Base-by-base conservation (phyloP, 2,888 invertebrate genomes). In the Epinotia demarniana region DNA sequence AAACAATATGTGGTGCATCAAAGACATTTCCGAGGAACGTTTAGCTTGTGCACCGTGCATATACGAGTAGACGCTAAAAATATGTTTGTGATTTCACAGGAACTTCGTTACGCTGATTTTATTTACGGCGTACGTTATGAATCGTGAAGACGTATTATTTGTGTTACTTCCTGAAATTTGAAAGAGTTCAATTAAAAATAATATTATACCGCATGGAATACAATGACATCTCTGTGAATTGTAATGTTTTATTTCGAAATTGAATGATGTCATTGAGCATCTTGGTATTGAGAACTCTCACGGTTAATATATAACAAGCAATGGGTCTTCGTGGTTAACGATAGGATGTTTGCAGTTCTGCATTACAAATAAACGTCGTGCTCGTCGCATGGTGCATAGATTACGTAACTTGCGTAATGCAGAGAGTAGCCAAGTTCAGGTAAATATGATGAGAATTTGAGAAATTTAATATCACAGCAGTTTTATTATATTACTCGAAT, bases 361-460 rank as follows among this genome's bases (percentile, higher is more conserved):
- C 90, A 92, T 92, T 85, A 88, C 89, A 90, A 92, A 89, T 89
- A 84, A 84, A 81, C 82, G 83, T 83, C 80, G 83, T 87, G 88
- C 84, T 84, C 82, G 79, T 81, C 80, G 83, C 83, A 84, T 81
- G 80, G 80, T 39, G 16, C 18, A 39, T 23, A 11, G 27, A n/a
- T 58, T 55, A 46, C 27, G 18, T 67, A 57, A 72, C 66, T 58
- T 55, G 61, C 27, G 18, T 67, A 57, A 72, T 71, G 70, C 75
- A 43, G 39, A 60, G 64, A 16, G 55, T 66, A 67, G 64, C 68
- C 68, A 75, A 57, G 55, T 39, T 58, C 53, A 49, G 43, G 49
- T 63, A 18, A 39, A 18, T 53, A 49, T 49, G 12, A 75, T 64
- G 49, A 39, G 49, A 70, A 62, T 13, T 16, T 64, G 49, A 39